These are phyloP conservation scores for Tetraodon nigroviridis DNA, from an alignment of 2,113 vertebrate species.

Conservation along the genomic window DNA sequence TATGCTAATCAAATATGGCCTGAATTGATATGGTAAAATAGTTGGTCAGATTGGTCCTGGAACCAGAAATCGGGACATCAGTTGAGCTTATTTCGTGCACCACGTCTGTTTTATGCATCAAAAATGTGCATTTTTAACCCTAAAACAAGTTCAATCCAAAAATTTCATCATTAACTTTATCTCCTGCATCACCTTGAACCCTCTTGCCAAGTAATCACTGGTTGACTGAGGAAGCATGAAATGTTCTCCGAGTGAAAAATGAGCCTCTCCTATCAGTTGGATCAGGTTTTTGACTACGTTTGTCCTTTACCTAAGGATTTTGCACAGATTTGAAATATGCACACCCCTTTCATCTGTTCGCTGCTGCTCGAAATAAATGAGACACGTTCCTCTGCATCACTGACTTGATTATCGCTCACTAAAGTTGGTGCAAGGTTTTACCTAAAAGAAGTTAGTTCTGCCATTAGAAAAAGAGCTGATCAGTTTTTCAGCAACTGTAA, in stretches of 20 bases:
- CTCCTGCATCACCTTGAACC: slow-evolving; percentile 33
- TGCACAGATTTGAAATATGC: slow-evolving; percentile 8
- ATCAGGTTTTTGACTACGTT: slow-evolving; percentile 19
- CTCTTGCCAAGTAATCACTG: slow-evolving; percentile 37
- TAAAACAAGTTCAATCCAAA: slow-evolving; percentile 1
- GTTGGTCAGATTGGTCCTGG: neutral
- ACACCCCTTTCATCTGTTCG: slow-evolving; percentile 6
- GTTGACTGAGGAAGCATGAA: slow-evolving; percentile 19
- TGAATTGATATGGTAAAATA: slow-evolving; percentile 28
- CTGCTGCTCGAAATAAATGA: no score
- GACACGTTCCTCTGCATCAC: no score
- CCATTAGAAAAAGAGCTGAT: no score
- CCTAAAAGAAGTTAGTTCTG: no score
- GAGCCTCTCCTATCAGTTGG: slow-evolving; percentile 11
- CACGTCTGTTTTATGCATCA: neutral
- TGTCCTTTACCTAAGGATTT: slow-evolving; percentile 40
- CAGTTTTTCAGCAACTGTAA: no score
- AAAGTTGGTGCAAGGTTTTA: no score
- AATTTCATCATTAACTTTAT: slow-evolving; percentile 20
- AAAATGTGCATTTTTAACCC: slow-evolving; percentile 7
- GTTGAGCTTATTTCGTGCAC: no score
- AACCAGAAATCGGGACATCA: neutral
- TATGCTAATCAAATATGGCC: slow-evolving; percentile 39
- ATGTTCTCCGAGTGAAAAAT: slow-evolving; percentile 36
- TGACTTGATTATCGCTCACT: no score